phyloP scores from a whole-genome alignment of 2,113 vertebrate genomes.

The Egretta garzetta region DNA sequence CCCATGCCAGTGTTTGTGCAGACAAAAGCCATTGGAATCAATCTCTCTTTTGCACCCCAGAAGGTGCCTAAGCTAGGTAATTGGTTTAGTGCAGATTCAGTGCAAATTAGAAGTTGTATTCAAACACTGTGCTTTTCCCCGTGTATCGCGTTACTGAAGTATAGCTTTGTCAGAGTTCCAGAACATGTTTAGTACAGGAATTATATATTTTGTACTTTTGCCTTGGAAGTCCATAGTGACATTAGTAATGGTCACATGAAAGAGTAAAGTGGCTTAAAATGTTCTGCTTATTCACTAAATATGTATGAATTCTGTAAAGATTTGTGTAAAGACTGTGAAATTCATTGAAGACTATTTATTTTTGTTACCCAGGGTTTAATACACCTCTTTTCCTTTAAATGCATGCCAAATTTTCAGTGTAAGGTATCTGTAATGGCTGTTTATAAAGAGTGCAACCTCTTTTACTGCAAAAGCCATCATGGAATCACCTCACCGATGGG shows the following conservation, averaged over 20 bases:
- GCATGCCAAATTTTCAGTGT: neutral
- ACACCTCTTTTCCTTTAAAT: neutral
- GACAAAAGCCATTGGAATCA: neutral
- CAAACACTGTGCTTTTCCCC: constrained; percentile 5
- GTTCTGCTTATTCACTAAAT: constrained; percentile 38
- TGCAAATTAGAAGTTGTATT: constrained; percentile 42
- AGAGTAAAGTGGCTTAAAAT: constrained; percentile 8
- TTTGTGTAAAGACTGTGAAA: neutral
- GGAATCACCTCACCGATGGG: neutral
- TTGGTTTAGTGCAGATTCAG: neutral
- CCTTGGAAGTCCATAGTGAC: neutral
- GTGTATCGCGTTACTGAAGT: neutral
- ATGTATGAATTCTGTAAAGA: neutral
- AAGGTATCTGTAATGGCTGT: neutral
- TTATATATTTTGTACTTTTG: constrained; percentile 10
- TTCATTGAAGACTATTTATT: neutral
- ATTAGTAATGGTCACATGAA: neutral
- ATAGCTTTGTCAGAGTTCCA: constrained; percentile 9
- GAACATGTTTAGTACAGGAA: neutral
- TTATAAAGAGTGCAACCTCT: neutral
- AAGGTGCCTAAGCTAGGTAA: neutral
- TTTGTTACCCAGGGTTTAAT: neutral
- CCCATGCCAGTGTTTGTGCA: neutral
- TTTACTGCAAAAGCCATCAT: neutral
- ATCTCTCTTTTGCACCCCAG: neutral